Evolutionary conservation across 2,797 vertebrate species (phyloP).

Genomic region (Carapus acus): DNA sequence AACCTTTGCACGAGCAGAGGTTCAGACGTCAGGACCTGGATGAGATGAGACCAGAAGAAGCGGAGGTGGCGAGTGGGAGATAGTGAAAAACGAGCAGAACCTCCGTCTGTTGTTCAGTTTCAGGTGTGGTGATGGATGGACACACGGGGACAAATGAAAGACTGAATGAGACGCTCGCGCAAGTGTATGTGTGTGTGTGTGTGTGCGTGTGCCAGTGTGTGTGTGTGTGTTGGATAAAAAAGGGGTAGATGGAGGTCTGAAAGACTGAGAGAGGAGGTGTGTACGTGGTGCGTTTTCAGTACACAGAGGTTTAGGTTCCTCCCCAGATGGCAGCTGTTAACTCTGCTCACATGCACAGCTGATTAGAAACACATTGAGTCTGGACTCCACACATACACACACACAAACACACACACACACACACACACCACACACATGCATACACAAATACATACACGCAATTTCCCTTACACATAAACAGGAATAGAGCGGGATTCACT

Average conservation of each 20-base stretch:
- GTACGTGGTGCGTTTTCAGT: constrained; percentile 57
- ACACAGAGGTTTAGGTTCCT: constrained; percentile 72
- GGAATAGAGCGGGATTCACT: constrained; percentile 6
- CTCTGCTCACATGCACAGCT: constrained; percentile 76
- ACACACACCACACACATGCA: too few relatives aligned
- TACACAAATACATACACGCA: constrained; percentile 1
- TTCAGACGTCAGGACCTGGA: neutral
- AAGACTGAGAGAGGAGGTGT: constrained; percentile 22
- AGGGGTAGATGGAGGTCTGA: constrained; percentile 31
- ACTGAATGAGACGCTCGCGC: constrained; percentile 42
- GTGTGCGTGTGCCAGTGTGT: constrained; percentile 17
- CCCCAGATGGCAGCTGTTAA: constrained; percentile 81
- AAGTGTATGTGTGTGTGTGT: constrained; percentile 38
- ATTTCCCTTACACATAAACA: constrained; percentile 17
- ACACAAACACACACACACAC: constrained; percentile 46
- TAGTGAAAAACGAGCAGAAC: constrained; percentile 1
- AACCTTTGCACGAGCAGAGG: neutral
- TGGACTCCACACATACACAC: constrained; percentile 61
- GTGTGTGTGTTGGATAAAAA: constrained; percentile 23
- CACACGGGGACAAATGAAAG: constrained; percentile 44
- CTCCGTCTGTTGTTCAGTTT: constrained; percentile 37
- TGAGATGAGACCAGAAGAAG: neutral
- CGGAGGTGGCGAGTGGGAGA: too few relatives aligned
- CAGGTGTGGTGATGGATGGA: constrained; percentile 59
- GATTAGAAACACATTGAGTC: constrained; percentile 78